Evolutionary conservation across 1,140 invertebrate genomes (phyloP), one percentile per base, ranked within the genome.

Genomic region (Euwallacea fornicatus): DNA sequence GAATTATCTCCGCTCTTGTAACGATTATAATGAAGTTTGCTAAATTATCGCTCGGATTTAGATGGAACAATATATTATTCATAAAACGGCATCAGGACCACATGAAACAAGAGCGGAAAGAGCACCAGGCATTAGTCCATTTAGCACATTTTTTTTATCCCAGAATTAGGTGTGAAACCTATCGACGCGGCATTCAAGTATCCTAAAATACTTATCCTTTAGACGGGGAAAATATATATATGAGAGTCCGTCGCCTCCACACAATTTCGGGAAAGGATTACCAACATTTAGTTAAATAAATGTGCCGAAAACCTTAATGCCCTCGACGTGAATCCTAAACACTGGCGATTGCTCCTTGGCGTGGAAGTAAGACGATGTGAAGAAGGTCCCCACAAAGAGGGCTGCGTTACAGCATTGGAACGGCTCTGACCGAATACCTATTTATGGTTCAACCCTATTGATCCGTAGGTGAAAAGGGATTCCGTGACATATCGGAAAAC

Each of bases 381-480:
- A 76, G 73, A 72, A 74, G 70, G 70, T 68, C 67, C 56, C 59
- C 47, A 61, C 54, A 71, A 75, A 71, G 64, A 71, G 64, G 68
- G 73, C 33, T 59, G 43, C 69, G 61, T 64, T 71, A 58, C 33
- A 47, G 62, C 61, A 55, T 66, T 58, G 46, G 71, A 73, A 69
- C 66, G 72, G 62, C 75, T 68, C 66, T 76, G 75, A 76, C 75
- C 74, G 75, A 71, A 75, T 72, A 76, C 75, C 74, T 76, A 76
- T 76, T 76, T 76, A 76, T 76, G 74, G 75, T 76, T 75, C 71
- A 74, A 76, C 74, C 75, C 75, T 70, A 73, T 72, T 76, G 74
- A 76, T 74, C 73, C 71, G 65, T 72, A 65, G 75, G 70, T 74
- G 75, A 71, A 76, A 76, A 75, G 74, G 72, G 75, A 74, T 72